Evolutionary conservation across 2,797 vertebrate species (phyloP).

Genomic region (Typhlichthys subterraneus): DNA sequence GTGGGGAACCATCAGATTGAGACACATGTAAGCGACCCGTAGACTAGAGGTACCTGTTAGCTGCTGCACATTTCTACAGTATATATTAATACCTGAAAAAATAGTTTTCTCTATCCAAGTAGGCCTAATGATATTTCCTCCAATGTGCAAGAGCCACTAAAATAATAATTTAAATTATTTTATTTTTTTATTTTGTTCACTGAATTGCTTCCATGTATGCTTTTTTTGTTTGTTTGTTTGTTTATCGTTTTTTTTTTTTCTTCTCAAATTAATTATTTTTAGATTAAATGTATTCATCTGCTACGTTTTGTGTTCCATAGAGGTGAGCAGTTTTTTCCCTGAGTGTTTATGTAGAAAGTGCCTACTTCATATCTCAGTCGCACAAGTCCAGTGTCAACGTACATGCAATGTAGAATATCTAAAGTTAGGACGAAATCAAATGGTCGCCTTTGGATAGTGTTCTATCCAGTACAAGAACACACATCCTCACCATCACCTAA

Average conservation of each 20-base stretch:
- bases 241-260: slow-evolving; percentile 13
- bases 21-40: slow-evolving; percentile 40
- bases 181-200: slow-evolving; percentile 39
- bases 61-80: slow-evolving; percentile 48
- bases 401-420: slow-evolving; percentile 47
- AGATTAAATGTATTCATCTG: slow-evolving; percentile 28
- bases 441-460: slow-evolving; percentile 31
- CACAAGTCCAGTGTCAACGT: slow-evolving; percentile 63
- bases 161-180: slow-evolving; percentile 32
- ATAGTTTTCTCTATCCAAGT: slow-evolving; percentile 57
- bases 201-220: slow-evolving; percentile 40
- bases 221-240: slow-evolving; percentile 33
- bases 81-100: slow-evolving; percentile 39
- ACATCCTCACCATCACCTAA: slow-evolving; percentile 34
- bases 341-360: slow-evolving; percentile 86
- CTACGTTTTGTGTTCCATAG: slow-evolving; percentile 43
- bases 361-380: slow-evolving; percentile 82
- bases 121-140: slow-evolving; percentile 53
- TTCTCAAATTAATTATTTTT: slow-evolving; percentile 27
- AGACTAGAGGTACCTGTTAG: slow-evolving; percentile 55
- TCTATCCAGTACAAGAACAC: slow-evolving; percentile 49
- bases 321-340: slow-evolving; percentile 71
- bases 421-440: slow-evolving; percentile 30
- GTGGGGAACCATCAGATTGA: slow-evolving; percentile 30
- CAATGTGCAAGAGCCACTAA: slow-evolving; percentile 63